Conservation (phyloP, 2,888 invertebrate genomes). For the Lobophora halterata region DNA sequence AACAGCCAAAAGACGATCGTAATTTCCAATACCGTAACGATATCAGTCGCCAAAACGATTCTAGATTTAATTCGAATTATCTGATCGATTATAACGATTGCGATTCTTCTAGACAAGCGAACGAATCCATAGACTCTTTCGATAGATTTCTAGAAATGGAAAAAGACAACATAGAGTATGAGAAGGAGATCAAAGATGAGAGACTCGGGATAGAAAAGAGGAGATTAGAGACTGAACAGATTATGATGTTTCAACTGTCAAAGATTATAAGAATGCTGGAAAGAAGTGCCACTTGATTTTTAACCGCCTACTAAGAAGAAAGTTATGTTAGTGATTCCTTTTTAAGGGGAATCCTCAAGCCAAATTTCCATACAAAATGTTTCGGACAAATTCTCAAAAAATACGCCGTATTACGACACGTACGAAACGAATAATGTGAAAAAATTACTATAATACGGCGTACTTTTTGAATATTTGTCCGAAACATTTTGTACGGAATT, state of each 20-base stretch:
- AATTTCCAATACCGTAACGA: constrained; percentile 6
- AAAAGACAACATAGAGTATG: constrained; percentile 30
- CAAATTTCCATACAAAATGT: too few relatives aligned
- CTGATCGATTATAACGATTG: constrained; percentile 13
- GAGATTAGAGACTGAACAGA: constrained; percentile 43
- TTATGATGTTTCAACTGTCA: constrained; percentile 51
- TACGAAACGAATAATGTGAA: too few relatives aligned
- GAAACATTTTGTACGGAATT: too few relatives aligned
- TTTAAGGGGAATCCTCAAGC: too few relatives aligned
- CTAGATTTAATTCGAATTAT: constrained; percentile 1
- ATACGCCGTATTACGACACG: too few relatives aligned
- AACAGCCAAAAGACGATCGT: too few relatives aligned
- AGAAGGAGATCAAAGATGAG: constrained; percentile 32
- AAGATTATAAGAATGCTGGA: constrained; percentile 60
- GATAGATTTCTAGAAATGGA: constrained; percentile 33
- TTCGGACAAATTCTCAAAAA: too few relatives aligned
- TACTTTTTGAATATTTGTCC: too few relatives aligned
- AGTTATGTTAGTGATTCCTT: too few relatives aligned
- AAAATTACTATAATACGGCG: too few relatives aligned
- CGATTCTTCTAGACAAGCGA: constrained; percentile 16
- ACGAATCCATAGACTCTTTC: constrained; percentile 24
- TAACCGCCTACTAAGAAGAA: too few relatives aligned
- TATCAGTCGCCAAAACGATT: constrained; percentile 7
- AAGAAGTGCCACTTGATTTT: constrained; percentile 47
- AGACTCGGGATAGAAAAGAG: constrained; percentile 34